Evolutionary conservation across 1,140 invertebrate species (phyloP), one percentile per base, ranked within the genome.

Genomic region (Aricia agestis): DNA sequence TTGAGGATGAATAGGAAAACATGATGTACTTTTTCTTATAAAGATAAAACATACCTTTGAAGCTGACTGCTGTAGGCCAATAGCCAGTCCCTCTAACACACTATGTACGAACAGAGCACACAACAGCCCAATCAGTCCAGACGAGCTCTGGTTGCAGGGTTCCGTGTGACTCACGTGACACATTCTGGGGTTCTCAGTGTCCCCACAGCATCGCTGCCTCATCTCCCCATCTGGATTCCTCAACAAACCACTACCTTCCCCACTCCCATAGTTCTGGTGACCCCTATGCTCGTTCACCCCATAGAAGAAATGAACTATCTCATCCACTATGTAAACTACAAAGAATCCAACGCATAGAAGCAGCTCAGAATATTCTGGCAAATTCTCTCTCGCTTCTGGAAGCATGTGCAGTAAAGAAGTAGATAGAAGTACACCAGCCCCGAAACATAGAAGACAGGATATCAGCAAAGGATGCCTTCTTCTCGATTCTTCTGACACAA

Each of bases 381-480:
- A 78, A 67, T 89, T 87, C 67, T 94, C 92, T 70, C 92, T 91
- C 10, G 96, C 94, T 90, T 98, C 97, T 17, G 97, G 96, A 57
- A 98, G 89, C 90, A 98, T 95, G 85, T 98, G 97, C 3, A 97
- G 91, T 52, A 97, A 86, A 19, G 96, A 95, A 0, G 97, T 98
- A 0, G 95, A 96, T 17, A 98, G 84, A 36, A 98, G 93, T 7
- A 98, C 96, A 0, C 97, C 97, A 4, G 95, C 97, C 25, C 97
- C 97, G 75, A 97, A 97, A 79, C 96, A 97, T 0, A 97, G 92
- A 10, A 96, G 82, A 13, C 93, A 91, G 9, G 95, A 96, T 10
- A 95, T 90, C 4, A 93, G 77, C 3, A 95, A 78, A n/a, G 94
- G 94, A 65, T 93, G 92, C 17, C 89, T 79, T 68, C 92, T 87